Evolutionary conservation across 2,888 invertebrate species (phyloP), one percentile per base, ranked within the genome.

Genomic region (Eupithecia subumbrata): DNA sequence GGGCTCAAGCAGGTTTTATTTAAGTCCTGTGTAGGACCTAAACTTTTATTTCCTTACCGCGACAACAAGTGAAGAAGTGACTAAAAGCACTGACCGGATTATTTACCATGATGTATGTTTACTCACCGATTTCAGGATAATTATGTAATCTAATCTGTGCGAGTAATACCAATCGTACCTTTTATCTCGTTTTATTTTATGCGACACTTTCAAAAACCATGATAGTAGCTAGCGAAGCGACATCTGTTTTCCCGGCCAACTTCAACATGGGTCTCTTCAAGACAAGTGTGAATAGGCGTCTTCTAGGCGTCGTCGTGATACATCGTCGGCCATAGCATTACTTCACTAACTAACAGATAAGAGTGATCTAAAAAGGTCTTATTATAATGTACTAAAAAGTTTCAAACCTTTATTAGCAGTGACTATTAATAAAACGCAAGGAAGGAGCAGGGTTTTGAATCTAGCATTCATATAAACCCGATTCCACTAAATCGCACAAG

Each of bases 401-500:
- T 56, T 56, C 52, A 22, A 11, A 22, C 22, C 2, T 22, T 56
- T 56, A 8, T n/a, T 11, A 56, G 11, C 22, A 56, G 52, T 56
- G 22, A 22, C 52, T n/a, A 52, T 52, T 56, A 56, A 56, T 56
- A 22, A n/a, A 56, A 22, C 52, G 52, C n/a, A 56, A 11, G 52
- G 22, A 56, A 56, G 52, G 1, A 52, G n/a, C 52, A n/a, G 16
- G 16, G n/a, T n/a, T 56, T 56, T 56, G 22, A 22, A 56, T 56
- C 52, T 11, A 22, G 22, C 22, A 56, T 56, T 18, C 9, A 37
- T 5, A 66, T 5, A 66, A 37, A 66, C 18, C 34, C 16, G 66
- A 37, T 66, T 66, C 66, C 37, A 66, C 66, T 66, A 18, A 66
- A 34, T 66, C 22, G 66, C 37, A 64, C 64, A 52, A 52, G 52